Percentiles rank a stretch among this genome's conserved stretches.
These are phyloP conservation scores for Homalodisca vitripennis DNA, from an alignment of 1,140 invertebrate species.

Conservation along the genomic window DNA sequence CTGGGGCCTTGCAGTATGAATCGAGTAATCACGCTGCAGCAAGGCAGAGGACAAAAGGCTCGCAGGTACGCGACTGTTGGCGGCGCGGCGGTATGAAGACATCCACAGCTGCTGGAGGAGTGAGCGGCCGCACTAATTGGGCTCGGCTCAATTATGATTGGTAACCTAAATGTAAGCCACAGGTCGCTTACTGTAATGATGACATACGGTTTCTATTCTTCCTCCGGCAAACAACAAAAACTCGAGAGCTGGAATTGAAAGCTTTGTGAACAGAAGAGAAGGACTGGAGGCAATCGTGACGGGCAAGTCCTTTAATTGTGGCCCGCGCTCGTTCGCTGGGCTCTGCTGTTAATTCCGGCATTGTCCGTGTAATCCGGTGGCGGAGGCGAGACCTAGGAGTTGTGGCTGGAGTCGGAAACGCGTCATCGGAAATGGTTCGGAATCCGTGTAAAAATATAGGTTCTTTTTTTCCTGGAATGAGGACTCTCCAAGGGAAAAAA, in stretches of 20 bases:
- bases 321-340: neutral
- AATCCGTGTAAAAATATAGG: too few species aligned
- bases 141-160: conserved; percentile 15
- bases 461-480: too few species aligned
- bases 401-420: too few species aligned
- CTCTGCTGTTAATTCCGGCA: neutral
- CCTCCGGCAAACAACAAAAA: conserved; percentile 22
- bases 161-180: conserved; percentile 25
- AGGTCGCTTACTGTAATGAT: conserved; percentile 24
- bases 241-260: conserved; percentile 22
- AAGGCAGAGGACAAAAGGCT: neutral
- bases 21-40: neutral
- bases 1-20: too few species aligned
- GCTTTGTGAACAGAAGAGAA: neutral
- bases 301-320: conserved; percentile 14
- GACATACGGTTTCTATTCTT: conserved; percentile 25
- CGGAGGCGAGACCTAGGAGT: neutral
- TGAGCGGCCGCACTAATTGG: conserved; percentile 14
- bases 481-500: too few species aligned
- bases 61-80: neutral
- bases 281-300: conserved; percentile 19
- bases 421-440: too few species aligned
- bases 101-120: neutral
- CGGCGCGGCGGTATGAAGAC: conserved; percentile 18
- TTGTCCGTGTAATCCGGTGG: conserved; percentile 7